Base-by-base conservation (phyloP, 1,140 invertebrate species). In the Acromyrmex charruanus region DNA sequence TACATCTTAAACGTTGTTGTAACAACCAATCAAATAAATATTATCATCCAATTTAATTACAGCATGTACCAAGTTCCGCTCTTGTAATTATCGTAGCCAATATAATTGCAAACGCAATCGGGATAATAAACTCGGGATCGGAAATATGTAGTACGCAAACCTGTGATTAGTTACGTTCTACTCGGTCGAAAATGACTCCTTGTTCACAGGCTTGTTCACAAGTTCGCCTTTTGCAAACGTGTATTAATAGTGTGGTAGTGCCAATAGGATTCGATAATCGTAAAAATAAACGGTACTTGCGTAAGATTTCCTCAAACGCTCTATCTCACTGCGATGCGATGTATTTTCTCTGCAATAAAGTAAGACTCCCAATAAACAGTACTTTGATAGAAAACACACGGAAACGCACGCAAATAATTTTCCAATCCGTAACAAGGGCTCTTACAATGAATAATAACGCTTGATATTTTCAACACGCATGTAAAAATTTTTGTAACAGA, bases 201-300 rank as follows among this genome's bases (percentile, higher is more conserved):
- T 55, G 21, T 77, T 77, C 55, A 21, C 35, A 77, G 6, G 4
- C n/a, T 66, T 53, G 58, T 59, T 81, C 59, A 14, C 51, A 28
- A n/a, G 14, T 51, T 63, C 14, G 59, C 35, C 49, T 59, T 79
- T 87, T 77, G 44, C 84, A 65, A 87, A 87, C 72, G 77, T 18
- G 25, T 90, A 90, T 90, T 90, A 89, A 88, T 90, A 90, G 89
- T 85, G 5, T 28, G 14, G 65, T 69, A 59, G 79, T 74, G 44
- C 16, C 59, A 59, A 59, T 49, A 51, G 63, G 51, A 21, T 68
- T 90, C 80, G 86, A 90, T 90, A 90, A 90, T 90, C 80, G 39
- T 88, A 87, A 89, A 90, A 90, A 90, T 90, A 90, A 90, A 90
- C 89, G 74, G 39, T 85, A 87, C 59, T 74, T 86, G 75, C 87